Evolutionary conservation across 2,113 vertebrate genomes (phyloP).

Genomic region (Piliocolobus tephrosceles): DNA sequence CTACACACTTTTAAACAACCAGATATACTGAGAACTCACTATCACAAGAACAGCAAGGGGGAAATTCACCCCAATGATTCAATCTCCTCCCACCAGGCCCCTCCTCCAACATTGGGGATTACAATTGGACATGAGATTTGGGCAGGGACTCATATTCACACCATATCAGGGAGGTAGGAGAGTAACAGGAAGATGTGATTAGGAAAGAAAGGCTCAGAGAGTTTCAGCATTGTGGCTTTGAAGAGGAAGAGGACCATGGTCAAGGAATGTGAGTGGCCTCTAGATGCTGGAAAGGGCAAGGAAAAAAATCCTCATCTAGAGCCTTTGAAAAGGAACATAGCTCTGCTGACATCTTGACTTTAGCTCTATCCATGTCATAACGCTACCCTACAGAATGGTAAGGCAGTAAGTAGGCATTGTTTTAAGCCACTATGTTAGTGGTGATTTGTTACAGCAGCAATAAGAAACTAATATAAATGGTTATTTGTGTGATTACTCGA

Average conservation of each 20-base stretch:
- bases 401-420: neutral
- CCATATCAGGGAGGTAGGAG: neutral
- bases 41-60: too few species aligned
- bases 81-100: too few species aligned
- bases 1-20: too few species aligned
- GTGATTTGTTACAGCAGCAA: neutral
- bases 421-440: neutral
- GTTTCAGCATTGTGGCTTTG: neutral
- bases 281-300: neutral
- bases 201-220: neutral
- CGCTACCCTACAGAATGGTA: neutral
- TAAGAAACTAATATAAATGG: slow-evolving; percentile 15
- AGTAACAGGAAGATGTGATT: neutral
- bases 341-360: neutral
- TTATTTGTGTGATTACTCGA: slow-evolving; percentile 22
- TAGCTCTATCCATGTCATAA: neutral
- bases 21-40: too few species aligned
- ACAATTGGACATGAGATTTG: too few species aligned
- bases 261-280: neutral
- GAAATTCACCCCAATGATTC: too few species aligned
- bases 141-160: too few species aligned
- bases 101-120: too few species aligned
- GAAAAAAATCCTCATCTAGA: neutral
- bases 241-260: neutral
- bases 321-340: neutral